Percentiles rank a stretch among this genome's conserved stretches.
Conservation (phyloP, 2,113 vertebrate species). For the Phoxinus phoxinus region DNA sequence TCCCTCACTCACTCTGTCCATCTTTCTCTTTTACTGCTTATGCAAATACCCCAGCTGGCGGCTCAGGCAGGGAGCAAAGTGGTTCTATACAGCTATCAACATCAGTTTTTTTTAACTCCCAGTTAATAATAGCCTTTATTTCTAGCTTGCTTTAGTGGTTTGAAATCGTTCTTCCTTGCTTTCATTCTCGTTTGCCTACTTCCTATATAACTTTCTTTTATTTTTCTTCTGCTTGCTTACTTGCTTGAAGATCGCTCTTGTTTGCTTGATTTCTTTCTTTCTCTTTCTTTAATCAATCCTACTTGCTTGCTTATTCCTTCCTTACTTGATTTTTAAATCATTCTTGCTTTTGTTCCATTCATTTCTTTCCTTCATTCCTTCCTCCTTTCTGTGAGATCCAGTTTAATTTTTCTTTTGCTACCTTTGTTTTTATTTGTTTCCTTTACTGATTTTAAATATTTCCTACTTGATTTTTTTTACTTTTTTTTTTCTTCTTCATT, state of each 20-base stretch:
- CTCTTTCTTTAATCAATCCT: not conserved
- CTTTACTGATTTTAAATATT: not conserved
- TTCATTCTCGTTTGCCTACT: not conserved
- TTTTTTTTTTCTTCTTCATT: not conserved
- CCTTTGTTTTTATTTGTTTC: not conserved
- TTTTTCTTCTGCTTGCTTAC: not conserved
- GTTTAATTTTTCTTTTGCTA: too few relatives aligned
- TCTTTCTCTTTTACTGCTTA: conserved; percentile 48
- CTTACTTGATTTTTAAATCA: not conserved
- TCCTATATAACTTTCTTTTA: not conserved
- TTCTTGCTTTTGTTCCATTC: not conserved
- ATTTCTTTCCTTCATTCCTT: not conserved
- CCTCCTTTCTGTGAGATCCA: too few relatives aligned
- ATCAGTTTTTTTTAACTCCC: conserved; percentile 48
- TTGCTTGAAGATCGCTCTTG: too few relatives aligned
- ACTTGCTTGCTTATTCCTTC: not conserved
- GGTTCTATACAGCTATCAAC: conserved; percentile 37
- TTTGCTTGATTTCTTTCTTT: not conserved
- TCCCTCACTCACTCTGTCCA: conserved; percentile 18
- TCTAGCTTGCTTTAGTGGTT: conserved; percentile 5
- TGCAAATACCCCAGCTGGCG: conserved; percentile 64
- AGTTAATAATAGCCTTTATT: conserved; percentile 16
- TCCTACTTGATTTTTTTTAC: not conserved
- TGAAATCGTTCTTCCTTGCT: not conserved
- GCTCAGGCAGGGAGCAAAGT: conserved; percentile 42